Evolutionary conservation across 2,797 vertebrate genomes (phyloP), one percentile per base, ranked within the genome.

Genomic region (Cercopithecus neglectus): DNA sequence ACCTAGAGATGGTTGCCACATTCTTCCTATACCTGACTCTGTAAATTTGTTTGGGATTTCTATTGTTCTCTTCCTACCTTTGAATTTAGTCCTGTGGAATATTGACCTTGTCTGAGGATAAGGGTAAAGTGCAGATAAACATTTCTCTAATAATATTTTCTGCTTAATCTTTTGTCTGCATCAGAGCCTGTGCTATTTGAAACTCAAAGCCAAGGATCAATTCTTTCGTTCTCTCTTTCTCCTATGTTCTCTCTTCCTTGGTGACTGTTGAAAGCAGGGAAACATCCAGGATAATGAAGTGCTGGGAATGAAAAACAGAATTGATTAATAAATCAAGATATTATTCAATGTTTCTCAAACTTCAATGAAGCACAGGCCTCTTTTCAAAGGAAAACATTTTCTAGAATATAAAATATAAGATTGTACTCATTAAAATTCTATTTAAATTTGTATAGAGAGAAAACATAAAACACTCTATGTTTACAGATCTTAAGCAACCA

Each of bases 281-380:
- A 86, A 91, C 36, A 67, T 74, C 39, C 64, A 85, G n/a, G 46
- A 39, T 86, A 70, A 76, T 93, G 86, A 95, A 92, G 82, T 59
- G 16, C 21, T 72, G 14, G 53, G 2, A 64, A 59, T 70, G 19
- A 91, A 97, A 95, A 87, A 14, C 16, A 79, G 13, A 85, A 86
- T 12, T 41, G 44, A 84, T 90, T 44, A 83, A 67, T 72, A 94
- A 87, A 46, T 92, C 55, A 93, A 81, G 78, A 82, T 82, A 84
- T 96, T 33, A 80, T 96, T 41, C 33, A 61, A 0, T 48, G 44
- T 95, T 93, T 93, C 80, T 95, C 24, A 89, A 75, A 80, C 16
- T 76, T 89, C 13, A 50, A 7, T 33, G 81, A 61, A 95, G 6
- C 74, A 64, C 26, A 67, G 44, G 50, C 30, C 5, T 96, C 7